Evolutionary conservation across 2,113 vertebrate genomes (phyloP).

Genomic region (Sphyrna mokarran): DNA sequence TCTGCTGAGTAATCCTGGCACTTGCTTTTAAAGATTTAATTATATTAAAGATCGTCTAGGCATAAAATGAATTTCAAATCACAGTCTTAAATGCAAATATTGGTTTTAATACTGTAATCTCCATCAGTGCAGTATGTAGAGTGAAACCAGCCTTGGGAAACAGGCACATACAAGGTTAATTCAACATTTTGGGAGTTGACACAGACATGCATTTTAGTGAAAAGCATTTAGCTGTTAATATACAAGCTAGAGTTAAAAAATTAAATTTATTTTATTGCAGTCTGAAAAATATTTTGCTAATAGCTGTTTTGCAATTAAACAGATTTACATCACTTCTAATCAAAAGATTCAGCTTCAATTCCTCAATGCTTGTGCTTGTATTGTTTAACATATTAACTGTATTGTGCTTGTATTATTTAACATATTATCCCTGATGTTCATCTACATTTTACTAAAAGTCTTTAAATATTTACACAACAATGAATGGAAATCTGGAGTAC

Average conservation of each 20-base stretch:
- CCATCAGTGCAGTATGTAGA: background rate
- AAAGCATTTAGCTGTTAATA: background rate
- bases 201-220: constrained; percentile 16
- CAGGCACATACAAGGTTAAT: constrained; percentile 9
- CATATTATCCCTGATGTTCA: background rate
- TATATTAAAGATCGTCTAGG: background rate
- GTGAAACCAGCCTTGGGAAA: background rate
- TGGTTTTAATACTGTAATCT: background rate
- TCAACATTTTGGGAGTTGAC: background rate
- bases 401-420: background rate
- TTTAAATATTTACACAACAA: background rate
- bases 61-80: background rate
- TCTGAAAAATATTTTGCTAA: background rate
- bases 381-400: background rate
- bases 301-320: background rate
- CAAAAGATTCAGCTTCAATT: background rate
- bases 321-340: background rate
- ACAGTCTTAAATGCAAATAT: background rate
- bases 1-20: background rate
- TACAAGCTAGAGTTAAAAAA: background rate
- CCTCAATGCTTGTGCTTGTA: too few relatives aligned
- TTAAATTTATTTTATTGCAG: background rate
- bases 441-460: background rate
- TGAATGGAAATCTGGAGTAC: background rate
- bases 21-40: background rate